phyloP scores from a whole-genome alignment of 2,113 vertebrate genomes.

The Chaetops frenatus region DNA sequence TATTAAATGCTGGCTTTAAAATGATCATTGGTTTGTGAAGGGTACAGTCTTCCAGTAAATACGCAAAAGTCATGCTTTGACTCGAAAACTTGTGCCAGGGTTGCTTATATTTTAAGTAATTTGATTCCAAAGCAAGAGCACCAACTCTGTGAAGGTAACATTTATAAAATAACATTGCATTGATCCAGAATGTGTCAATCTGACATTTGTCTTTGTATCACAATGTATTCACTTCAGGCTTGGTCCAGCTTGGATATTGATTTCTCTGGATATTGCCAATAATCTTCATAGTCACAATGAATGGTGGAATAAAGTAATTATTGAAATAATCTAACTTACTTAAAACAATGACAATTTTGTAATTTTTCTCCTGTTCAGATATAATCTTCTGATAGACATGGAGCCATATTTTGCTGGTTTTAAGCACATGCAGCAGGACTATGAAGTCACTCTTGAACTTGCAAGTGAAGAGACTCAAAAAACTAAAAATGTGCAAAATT shows the following conservation, averaged over 20 bases:
- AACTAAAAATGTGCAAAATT: constrained; percentile 58
- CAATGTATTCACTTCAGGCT: not conserved
- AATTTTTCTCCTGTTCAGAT: constrained; percentile 22
- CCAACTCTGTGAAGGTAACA: not conserved
- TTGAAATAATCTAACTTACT: not conserved
- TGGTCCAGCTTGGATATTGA: not conserved
- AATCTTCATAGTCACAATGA: not conserved
- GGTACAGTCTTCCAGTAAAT: not conserved
- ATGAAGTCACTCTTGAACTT: constrained; percentile 59
- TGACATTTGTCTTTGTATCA: not conserved
- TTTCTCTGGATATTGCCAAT: not conserved
- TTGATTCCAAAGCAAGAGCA: not conserved
- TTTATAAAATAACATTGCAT: not conserved
- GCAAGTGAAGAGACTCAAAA: constrained; percentile 51
- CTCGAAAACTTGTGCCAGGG: not conserved
- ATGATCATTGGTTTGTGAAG: not conserved
- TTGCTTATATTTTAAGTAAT: not conserved
- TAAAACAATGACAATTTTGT: not conserved
- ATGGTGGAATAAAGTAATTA: not conserved
- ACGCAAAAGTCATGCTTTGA: not conserved
- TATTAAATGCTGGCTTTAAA: not conserved
- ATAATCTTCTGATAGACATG: constrained; percentile 69
- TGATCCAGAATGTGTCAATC: not conserved
- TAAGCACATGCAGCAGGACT: constrained; percentile 73
- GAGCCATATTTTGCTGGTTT: constrained; percentile 83